Evolutionary conservation across 1,140 invertebrate species (phyloP), one percentile per base, ranked within the genome.

Genomic region (Mya arenaria): DNA sequence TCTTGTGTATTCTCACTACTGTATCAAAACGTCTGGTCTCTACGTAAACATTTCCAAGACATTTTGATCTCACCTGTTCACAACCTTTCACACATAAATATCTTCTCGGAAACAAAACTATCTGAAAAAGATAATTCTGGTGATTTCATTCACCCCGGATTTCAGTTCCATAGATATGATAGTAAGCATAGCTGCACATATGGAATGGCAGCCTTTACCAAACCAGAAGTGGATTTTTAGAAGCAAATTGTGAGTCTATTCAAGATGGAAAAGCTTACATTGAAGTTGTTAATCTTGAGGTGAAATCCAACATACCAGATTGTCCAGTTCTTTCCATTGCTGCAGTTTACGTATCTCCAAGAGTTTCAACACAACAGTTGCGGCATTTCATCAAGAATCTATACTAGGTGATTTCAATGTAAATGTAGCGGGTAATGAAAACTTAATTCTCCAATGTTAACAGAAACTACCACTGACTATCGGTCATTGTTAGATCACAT

Each of bases 31-130:
- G n/a, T 39, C 2, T 39, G 63, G 25, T 66, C 63, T 2, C 32
- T 66, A 4, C 13, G 37, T 13, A 66, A 66, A 39, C 63, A 66
- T 66, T 66, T 66, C 23, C 32, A 6, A 28, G 58, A 62, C 19
- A 28, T 62, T 15, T 4, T 6, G 36, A 6, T 13, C 13, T 6
- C 19, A 19, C 6, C 10, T 32, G 28, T 15, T 23, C 6, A 6
- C 23, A 6, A 39, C 28, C 3, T 5, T 32, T 10, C 63, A 8
- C 13, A 66, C 25, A 19, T 39, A 8, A 37, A 8, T 41, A 66
- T 66, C 6, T 39, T 66, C 25, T 10, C 63, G 28, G 63, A 66
- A 66, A 66, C 63, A 36, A n/a, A 25, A 32, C 4, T 32, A 25
- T 13, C 6, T 23, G 10, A 66, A 10, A 8, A 23, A 66, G 36